phyloP scores from a whole-genome alignment of 2,888 invertebrate species.

The Mimas tiliae region DNA sequence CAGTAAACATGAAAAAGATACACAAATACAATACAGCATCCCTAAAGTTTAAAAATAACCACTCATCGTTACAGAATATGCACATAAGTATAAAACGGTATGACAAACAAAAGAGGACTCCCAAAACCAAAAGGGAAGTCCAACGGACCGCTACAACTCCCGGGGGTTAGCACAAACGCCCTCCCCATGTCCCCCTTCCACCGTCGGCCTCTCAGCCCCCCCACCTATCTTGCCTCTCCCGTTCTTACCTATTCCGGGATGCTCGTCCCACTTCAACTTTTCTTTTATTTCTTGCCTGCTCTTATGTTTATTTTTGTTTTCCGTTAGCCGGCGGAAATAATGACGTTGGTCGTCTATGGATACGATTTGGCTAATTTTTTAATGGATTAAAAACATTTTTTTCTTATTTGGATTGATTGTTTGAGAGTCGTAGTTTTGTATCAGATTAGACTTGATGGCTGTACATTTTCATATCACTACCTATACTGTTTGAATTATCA shows the following conservation, averaged over 20 bases:
- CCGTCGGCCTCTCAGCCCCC: constrained; percentile 29
- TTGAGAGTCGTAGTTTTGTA: no score
- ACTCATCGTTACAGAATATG: constrained; percentile 48
- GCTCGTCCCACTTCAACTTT: constrained; percentile 80
- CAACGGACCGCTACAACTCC: constrained; percentile 52
- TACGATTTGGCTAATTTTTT: constrained; percentile 38
- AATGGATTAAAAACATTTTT: constrained; percentile 24
- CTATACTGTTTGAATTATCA: no score
- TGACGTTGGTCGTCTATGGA: constrained; percentile 64
- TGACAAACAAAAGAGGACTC: constrained; percentile 72
- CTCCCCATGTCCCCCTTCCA: constrained; percentile 42
- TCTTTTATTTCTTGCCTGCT: constrained; percentile 81
- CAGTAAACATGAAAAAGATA: constrained; percentile 31
- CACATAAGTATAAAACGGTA: constrained; percentile 64
- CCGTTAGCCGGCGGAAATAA: constrained; percentile 80
- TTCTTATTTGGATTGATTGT: no score
- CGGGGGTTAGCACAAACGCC: constrained; percentile 52
- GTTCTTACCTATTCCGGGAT: constrained; percentile 63
- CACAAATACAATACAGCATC: constrained; percentile 33
- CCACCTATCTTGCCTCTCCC: constrained; percentile 56
- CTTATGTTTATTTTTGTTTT: constrained; percentile 84
- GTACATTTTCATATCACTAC: no score
- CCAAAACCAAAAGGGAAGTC: constrained; percentile 57
- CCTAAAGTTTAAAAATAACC: constrained; percentile 41
- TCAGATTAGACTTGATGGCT: no score